Conservation (phyloP, 2,888 invertebrate genomes). For the Idaea dimidiata region DNA sequence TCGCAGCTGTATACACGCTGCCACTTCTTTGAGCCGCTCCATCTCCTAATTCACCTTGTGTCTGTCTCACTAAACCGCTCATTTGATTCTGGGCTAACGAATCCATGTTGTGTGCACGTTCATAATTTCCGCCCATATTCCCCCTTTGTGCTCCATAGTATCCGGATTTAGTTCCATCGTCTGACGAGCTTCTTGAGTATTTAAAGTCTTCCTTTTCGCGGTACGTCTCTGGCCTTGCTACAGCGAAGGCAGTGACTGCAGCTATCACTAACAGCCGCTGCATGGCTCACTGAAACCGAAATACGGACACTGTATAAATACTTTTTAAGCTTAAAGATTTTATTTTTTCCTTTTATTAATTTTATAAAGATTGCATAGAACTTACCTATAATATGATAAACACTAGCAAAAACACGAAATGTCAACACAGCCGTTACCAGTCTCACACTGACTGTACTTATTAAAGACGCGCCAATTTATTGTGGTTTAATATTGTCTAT, state of each 20-base stretch:
- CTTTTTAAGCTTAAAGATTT: too few species aligned
- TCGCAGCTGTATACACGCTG: slow-evolving; percentile 67
- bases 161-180: slow-evolving; percentile 69
- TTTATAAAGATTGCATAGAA: slow-evolving; percentile 6
- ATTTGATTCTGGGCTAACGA: slow-evolving; percentile 69
- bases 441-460: slow-evolving; percentile 57
- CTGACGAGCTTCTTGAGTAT: slow-evolving; percentile 71
- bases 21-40: slow-evolving; percentile 59
- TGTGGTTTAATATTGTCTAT: slow-evolving; percentile 60
- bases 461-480: slow-evolving; percentile 60
- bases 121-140: slow-evolving; percentile 77
- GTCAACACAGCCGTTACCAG: slow-evolving; percentile 36
- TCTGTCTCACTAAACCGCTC: slow-evolving; percentile 64
- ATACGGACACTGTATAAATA: neutral
- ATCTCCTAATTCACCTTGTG: slow-evolving; percentile 69
- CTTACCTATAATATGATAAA: slow-evolving; percentile 31
- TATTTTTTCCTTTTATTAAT: neutral
- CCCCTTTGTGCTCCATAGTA: slow-evolving; percentile 74
- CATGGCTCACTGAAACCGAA: slow-evolving; percentile 41
- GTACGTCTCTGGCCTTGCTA: slow-evolving; percentile 65
- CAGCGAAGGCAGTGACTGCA: slow-evolving; percentile 49
- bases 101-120: slow-evolving; percentile 76
- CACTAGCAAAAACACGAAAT: slow-evolving; percentile 27
- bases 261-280: slow-evolving; percentile 52
- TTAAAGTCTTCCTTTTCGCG: slow-evolving; percentile 76